Evolutionary conservation across 2,113 vertebrate species (phyloP), one percentile per base, ranked within the genome.

Genomic region (Pseudopipra pipra): DNA sequence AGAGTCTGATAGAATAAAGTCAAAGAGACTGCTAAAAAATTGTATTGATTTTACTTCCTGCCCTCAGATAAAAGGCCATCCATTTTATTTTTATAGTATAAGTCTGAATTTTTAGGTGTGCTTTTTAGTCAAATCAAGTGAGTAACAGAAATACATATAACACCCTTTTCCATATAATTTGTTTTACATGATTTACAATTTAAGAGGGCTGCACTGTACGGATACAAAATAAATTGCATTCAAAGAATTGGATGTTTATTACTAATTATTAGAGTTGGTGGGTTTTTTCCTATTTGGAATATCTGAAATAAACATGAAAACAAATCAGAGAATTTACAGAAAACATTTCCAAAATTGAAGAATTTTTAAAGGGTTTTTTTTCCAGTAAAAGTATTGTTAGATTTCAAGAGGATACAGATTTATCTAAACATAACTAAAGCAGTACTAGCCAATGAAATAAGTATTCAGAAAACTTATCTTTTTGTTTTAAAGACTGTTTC

Each of bases 401-500:
- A 14, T 24, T 89, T 89, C 35, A 58, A 70, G 58, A 75, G 30
- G 33, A 52, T 17, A 5, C 9, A 19, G 17, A 13, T 33, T 71
- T 59, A 39, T 61, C 16, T 46, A 55, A 86, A 77, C 56, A 68
- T 25, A 81, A 37, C 44, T 47, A 70, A 59, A 80, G 56, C 43
- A 41, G 9, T 31, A 33, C 12, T 37, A 55, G 21, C 30, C 44
- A 52, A 46, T 61, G 54, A 85, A 89, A 75, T 37, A 80, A 71
- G 39, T 49, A 49, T 78, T 91, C 68, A 59, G 35, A 87, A 90
- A 71, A 81, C 71, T 67, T 76, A 52, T 85, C 33, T 54, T 89
- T 95, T 81, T 81, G 19, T 75, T 80, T 95, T 55, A 59, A 55
- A 46, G 47, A 55, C 33, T 59, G 65, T 85, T 96, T 95, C 93